phyloP scores from a whole-genome alignment of 2,797 vertebrate species.

The Periparus ater region DNA sequence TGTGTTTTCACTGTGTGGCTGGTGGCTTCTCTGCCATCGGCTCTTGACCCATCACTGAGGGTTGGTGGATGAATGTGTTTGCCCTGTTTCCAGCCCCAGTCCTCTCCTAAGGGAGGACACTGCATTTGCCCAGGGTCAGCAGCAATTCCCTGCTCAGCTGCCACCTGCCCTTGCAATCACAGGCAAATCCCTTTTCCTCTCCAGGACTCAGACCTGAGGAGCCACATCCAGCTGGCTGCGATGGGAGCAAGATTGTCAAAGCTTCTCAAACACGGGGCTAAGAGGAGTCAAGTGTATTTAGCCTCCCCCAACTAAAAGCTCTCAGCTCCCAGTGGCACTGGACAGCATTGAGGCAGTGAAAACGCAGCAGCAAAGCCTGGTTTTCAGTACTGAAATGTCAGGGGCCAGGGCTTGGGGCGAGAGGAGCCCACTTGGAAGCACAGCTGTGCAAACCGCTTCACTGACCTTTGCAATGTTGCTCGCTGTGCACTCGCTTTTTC shows the following conservation, averaged over 20 bases:
- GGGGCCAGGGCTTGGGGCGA: background rate
- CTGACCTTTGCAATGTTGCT: background rate
- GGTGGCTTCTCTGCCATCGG: background rate
- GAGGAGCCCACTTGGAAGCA: background rate
- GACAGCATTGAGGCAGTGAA: background rate
- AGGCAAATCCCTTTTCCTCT: background rate
- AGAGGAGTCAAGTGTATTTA: background rate
- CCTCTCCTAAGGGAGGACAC: background rate
- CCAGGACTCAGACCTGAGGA: background rate
- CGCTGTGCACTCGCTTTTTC: background rate
- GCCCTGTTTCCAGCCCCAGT: background rate
- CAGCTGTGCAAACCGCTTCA: background rate
- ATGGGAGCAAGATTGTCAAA: background rate
- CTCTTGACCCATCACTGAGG: background rate
- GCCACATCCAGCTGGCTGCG: fast-evolving
- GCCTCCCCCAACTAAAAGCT: background rate
- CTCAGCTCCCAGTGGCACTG: background rate
- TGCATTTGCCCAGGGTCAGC: fast-evolving
- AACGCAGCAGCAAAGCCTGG: background rate
- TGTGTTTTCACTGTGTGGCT: background rate
- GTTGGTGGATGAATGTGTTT: background rate
- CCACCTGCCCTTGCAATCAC: background rate
- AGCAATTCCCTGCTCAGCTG: background rate
- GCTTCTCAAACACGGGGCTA: background rate
- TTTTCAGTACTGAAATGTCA: conserved; percentile 3